Evolutionary conservation across 2,113 vertebrate genomes (phyloP), one percentile per base, ranked within the genome.

Genomic region (Steatornis caripensis): DNA sequence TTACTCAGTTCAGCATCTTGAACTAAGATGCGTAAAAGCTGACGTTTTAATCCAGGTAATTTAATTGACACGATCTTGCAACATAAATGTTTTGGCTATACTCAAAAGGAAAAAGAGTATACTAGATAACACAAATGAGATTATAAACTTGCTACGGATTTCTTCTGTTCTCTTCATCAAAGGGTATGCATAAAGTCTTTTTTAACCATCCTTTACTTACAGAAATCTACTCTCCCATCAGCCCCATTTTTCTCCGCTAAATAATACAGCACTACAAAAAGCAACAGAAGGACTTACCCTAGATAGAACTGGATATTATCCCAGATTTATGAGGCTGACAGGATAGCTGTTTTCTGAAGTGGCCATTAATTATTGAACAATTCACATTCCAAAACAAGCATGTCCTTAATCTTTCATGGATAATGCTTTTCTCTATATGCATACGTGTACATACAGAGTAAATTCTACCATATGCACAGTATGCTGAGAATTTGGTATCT

Each of bases 321-420:
- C 37, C 48, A 61, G 61, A 76, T 84, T 81, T 65, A 84, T n/a
- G 61, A 95, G 61, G 65, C 55, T 82, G 90, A 58, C 60, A 60
- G 68, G 45, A 89, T 30, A 93, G 69, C 39, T 49, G 36, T 92
- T 80, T 87, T 68, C 88, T 84, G 9, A 89, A 94, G 76, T 78
- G 57, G 70, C 48, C 69, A n/a, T 92, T 90, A 81, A 92, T 94
- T 96, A 93, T 17, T 84, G 48, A 96, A 74, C 53, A 92, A 41
- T 29, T 48, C 32, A 69, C 48, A 55, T 88, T 91, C 76, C 80
- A 89, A 79, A 89, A 82, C 69, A 87, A 23, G 20, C 24, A 21
- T 87, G 65, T 20, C 39, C 71, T 87, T 89, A 48, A 71, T 46
- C 48, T 81, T 89, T 90, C 84, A 87, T 60, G 69, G 29, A 54